phyloP scores from a whole-genome alignment of 2,888 invertebrate genomes.

The Acheta domesticus region DNA sequence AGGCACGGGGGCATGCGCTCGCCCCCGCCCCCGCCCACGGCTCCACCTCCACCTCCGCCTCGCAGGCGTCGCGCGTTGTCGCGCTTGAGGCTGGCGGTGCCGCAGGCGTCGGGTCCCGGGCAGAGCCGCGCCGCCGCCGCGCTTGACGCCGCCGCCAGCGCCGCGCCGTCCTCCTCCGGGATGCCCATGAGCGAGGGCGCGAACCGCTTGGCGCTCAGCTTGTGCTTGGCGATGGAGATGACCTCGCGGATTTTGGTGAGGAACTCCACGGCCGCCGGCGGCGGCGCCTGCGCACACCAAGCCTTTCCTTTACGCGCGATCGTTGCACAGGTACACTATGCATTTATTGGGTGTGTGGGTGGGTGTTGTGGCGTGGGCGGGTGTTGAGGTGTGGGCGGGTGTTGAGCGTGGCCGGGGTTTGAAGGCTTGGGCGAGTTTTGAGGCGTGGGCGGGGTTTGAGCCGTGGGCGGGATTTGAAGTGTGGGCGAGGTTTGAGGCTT shows the following conservation, averaged over 20 bases:
- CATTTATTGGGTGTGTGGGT: no score
- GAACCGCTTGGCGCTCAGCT: constrained; percentile 78
- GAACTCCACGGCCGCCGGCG: constrained; percentile 86
- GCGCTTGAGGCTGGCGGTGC: constrained; percentile 56
- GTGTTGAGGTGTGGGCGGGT: no score
- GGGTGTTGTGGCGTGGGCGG: no score
- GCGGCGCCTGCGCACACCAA: constrained; percentile 68
- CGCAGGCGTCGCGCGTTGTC: constrained; percentile 42
- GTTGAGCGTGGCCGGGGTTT: no score
- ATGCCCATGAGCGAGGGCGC: constrained; percentile 74
- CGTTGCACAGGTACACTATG: no score
- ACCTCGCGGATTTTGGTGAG: constrained; percentile 85
- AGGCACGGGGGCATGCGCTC: constrained; percentile 21
- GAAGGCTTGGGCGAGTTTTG: no score
- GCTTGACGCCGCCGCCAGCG: background rate
- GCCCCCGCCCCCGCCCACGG: no score
- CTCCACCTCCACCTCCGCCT: background rate
- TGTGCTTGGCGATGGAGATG: constrained; percentile 82
- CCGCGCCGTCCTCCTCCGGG: constrained; percentile 69
- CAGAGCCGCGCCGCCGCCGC: background rate
- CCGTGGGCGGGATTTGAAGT: no score
- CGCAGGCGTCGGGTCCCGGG: constrained; percentile 50
- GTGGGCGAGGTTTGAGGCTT: no score
- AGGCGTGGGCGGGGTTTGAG: no score
- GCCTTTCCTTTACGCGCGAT: background rate